A percentile compares a stretch with the other conserved stretches of the same genome.
Evolutionary conservation across 35 echinoderm and acorn worm species (phyloP).

Genomic region (Diadema setosum): DNA sequence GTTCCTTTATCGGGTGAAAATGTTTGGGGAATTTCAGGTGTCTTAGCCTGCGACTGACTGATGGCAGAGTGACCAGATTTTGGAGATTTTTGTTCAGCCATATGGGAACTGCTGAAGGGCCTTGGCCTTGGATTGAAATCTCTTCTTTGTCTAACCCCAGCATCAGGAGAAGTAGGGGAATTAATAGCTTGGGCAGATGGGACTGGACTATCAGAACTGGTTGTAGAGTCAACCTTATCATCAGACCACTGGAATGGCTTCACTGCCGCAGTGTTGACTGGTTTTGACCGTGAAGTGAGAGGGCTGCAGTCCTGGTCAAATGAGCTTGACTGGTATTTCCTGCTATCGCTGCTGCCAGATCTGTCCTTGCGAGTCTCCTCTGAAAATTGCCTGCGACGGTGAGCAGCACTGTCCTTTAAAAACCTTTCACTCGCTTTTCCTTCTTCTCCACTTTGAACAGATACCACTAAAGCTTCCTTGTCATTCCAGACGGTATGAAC

Average conservation of each 20-base stretch:
- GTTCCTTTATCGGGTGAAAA: background rate
- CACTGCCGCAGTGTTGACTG: background rate
- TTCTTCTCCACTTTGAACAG: background rate
- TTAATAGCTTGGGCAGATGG: no score
- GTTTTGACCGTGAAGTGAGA: background rate
- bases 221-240: background rate
- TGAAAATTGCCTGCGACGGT: no score
- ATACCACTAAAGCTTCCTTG: background rate
- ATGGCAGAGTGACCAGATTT: no score
- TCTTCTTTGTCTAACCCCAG: background rate
- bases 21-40: background rate
- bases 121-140: conserved; percentile 1
- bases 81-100: no score
- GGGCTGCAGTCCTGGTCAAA: background rate
- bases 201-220: background rate
- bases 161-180: background rate
- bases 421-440: no score
- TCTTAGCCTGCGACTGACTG: background rate
- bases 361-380: no score
- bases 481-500: background rate
- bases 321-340: background rate
- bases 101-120: background rate
- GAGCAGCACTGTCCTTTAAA: no score
- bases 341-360: no score
- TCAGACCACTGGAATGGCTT: background rate